Conservation (phyloP, 2,797 vertebrate genomes). For the Pempheris klunzingeri region DNA sequence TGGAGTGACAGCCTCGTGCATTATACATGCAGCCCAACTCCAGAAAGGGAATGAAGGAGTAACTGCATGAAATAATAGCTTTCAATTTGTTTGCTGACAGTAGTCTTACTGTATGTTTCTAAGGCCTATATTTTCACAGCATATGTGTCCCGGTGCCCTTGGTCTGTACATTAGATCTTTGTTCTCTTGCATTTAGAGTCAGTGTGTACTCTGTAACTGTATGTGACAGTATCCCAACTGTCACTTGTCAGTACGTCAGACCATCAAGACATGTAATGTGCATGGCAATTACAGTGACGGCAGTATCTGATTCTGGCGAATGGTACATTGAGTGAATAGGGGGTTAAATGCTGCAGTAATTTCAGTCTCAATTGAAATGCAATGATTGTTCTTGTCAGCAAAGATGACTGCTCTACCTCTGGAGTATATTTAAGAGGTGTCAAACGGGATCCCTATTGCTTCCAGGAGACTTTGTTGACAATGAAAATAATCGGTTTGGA, state of each 20-base stretch:
- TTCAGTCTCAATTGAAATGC: constrained; percentile 67
- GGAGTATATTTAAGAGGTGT: constrained; percentile 73
- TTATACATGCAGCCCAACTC: constrained; percentile 50
- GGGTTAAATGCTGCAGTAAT: constrained; percentile 65
- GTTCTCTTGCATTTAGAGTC: constrained; percentile 8
- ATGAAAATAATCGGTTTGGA: constrained; percentile 77
- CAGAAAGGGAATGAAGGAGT: constrained; percentile 44
- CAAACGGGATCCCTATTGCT: constrained; percentile 63
- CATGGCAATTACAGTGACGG: constrained; percentile 5
- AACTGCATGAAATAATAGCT: constrained; percentile 47
- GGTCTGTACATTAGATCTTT: constrained; percentile 2
- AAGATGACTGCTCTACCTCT: constrained; percentile 68
- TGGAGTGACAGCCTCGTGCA: constrained; percentile 57
- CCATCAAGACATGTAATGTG: constrained; percentile 15
- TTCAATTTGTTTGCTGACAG: constrained; percentile 50
- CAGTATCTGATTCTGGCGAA: constrained; percentile 10
- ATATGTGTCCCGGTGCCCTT: constrained; percentile 24
- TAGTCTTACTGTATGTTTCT: constrained; percentile 30
- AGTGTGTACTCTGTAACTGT: constrained; percentile 17
- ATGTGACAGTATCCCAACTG: constrained; percentile 14
- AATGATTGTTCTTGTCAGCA: constrained; percentile 67
- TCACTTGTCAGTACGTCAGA: constrained; percentile 29
- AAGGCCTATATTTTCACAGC: constrained; percentile 18
- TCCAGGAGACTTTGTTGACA: constrained; percentile 73
- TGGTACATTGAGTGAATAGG: constrained; percentile 2